Percentiles rank a stretch among this genome's conserved stretches.
Conservation (phyloP, 2,797 vertebrate genomes). For the Zenarchopterus dispar region DNA sequence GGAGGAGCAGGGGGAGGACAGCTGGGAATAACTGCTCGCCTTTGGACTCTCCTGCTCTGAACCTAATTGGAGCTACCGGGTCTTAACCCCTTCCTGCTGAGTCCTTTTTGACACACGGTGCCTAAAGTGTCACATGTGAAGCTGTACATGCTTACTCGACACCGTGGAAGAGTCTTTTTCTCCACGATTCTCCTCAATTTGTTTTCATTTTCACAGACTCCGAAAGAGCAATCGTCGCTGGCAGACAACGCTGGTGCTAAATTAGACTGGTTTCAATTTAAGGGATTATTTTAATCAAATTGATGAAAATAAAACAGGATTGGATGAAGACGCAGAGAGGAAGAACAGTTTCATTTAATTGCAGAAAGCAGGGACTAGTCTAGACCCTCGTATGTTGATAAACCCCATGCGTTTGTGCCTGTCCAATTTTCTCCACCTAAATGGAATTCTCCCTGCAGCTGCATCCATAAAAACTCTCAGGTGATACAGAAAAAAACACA, state of each 20-base stretch:
- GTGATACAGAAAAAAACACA: conserved; percentile 7
- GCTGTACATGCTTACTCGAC: neutral
- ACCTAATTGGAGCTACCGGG: conserved; percentile 65
- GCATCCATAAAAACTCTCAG: conserved; percentile 39
- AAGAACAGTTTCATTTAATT: conserved; percentile 62
- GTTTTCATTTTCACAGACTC: conserved; percentile 40
- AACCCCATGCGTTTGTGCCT: conserved; percentile 44
- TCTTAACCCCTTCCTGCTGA: conserved; percentile 57
- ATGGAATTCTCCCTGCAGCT: conserved; percentile 35
- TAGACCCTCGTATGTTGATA: conserved; percentile 45
- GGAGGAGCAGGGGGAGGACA: conserved; percentile 40
- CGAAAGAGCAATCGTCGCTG: conserved; percentile 22
- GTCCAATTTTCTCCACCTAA: conserved; percentile 50
- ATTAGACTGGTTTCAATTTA: conserved; percentile 65
- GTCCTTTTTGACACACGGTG: conserved; percentile 8
- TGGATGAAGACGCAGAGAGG: conserved; percentile 36
- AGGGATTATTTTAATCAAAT: conserved; percentile 68
- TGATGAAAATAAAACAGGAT: conserved; percentile 44
- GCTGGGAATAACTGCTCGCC: conserved; percentile 51
- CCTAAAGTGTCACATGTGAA: neutral
- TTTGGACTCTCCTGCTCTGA: conserved; percentile 57
- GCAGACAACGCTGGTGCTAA: conserved; percentile 25
- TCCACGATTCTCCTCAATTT: conserved; percentile 18
- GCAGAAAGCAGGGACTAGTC: conserved; percentile 36
- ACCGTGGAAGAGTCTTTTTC: neutral